Percentiles rank a stretch among this genome's conserved stretches.
phyloP scores from a whole-genome alignment of 2,797 vertebrate species.

The Alauda arvensis region DNA sequence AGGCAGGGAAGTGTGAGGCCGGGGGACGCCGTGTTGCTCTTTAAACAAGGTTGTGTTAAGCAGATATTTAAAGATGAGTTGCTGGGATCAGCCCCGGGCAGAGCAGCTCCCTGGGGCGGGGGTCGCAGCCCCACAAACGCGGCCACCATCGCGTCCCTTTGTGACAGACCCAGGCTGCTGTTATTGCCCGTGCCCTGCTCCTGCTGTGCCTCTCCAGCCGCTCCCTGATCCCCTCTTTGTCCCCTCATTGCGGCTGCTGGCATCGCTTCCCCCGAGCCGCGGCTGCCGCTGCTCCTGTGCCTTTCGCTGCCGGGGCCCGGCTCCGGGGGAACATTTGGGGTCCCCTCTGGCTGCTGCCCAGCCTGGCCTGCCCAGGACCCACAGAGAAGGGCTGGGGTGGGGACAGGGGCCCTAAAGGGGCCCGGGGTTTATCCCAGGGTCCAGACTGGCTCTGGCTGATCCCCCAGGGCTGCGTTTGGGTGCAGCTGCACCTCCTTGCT shows the following conservation, averaged over 20 bases:
- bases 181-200: neutral
- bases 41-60: neutral
- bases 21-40: neutral
- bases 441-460: fast-evolving
- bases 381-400: neutral
- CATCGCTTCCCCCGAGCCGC: neutral
- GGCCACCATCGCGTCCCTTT: fast-evolving
- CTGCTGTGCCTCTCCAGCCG: neutral
- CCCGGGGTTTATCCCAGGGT: fast-evolving
- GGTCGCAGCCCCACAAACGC: fast-evolving
- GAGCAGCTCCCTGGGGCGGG: neutral
- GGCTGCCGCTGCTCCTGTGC: fast-evolving
- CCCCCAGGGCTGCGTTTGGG: neutral
- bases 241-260: neutral
- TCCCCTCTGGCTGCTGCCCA: neutral
- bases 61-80: neutral
- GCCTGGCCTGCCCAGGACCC: neutral
- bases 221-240: neutral
- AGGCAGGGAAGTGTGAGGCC: neutral
- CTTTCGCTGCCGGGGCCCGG: neutral
- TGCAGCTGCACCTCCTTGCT: neutral
- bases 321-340: neutral
- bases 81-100: neutral
- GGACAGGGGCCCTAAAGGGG: neutral
- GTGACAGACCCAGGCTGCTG: fast-evolving